These are phyloP conservation scores for Tachuris rubrigastra DNA, from an alignment of 2,113 vertebrate genomes.

Conservation along the genomic window DNA sequence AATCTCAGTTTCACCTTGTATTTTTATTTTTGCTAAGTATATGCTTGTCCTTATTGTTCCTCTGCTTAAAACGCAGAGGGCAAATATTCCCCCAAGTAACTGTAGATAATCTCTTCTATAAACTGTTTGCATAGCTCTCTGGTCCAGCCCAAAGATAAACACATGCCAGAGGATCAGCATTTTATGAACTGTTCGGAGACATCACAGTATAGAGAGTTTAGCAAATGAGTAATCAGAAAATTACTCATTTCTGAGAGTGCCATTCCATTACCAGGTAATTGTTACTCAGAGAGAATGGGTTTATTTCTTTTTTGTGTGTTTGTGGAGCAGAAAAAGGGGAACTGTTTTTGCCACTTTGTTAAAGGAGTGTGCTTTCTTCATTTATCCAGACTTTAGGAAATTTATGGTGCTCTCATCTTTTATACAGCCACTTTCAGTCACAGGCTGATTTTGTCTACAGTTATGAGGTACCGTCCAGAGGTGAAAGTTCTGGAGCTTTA, in stretches of 20 bases:
- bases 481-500: constrained; percentile 43
- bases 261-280: background rate
- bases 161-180: constrained; percentile 26
- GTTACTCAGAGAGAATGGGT: background rate
- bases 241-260: background rate
- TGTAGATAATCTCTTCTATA: constrained; percentile 34
- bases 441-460: background rate
- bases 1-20: background rate
- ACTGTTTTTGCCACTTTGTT: background rate
- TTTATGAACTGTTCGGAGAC: constrained; percentile 11
- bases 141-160: constrained; percentile 33
- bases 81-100: background rate
- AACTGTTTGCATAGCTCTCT: constrained; percentile 33
- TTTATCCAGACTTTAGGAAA: background rate
- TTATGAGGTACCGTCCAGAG: background rate
- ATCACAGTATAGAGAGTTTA: background rate
- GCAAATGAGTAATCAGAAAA: background rate
- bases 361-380: background rate
- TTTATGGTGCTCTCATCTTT: background rate
- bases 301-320: background rate
- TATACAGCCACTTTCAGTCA: background rate
- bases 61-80: background rate
- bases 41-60: background rate
- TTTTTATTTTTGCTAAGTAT: background rate
- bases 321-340: background rate